Base-by-base conservation (phyloP, 2,797 vertebrate species). In the Octomys mimax region DNA sequence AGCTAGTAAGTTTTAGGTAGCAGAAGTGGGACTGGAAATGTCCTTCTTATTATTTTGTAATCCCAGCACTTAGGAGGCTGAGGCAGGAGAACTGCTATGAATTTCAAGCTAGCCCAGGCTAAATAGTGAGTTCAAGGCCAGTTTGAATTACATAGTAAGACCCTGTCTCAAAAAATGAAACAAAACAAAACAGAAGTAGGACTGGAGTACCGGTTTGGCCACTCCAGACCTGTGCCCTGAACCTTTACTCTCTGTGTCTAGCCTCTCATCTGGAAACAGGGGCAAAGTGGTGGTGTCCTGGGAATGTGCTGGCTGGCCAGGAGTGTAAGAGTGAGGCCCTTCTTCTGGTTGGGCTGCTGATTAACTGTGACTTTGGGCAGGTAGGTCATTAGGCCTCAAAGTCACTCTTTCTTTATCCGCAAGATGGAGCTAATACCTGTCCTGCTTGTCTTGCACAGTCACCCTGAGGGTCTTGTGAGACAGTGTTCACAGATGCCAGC, bases 331-430 rank as follows among this genome's bases (percentile, higher is more conserved):
- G 64, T 46, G 22, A 5, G 52, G 36, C 52, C 75, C 64, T 70
- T 82, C 49, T 94, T 94, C 42, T 75, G 62, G 26, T 81, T 89
- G 68, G 49, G 46, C 87, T 66, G 21, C n/a, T 62, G 59, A 70
- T 80, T 75, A 85, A 80, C 71, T 70, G 61, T 57, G 84, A 91
- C 70, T 33, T 87, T 96, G 73, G 73, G 61, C 36, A 93, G n/a
- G 24, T 9, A 4, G 82, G 61, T 92, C 84, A 52, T 89, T 66
- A 73, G 94, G 26, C 78, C 33, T 87, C 59, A 66, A 33, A 70
- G 46, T 84, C 39, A 52, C 31, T 1, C 1, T 91, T 57, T 84
- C 66, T 93, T 94, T 70, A 87, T 78, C 66, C 62, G 57, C 81
- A 70, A 77, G 52, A 28, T 91, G 61, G 24, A 54, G 24, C 70